These are phyloP conservation scores for Acanthosepion esculentum DNA, from an alignment of 2,888 invertebrate genomes.

Conservation along the genomic window DNA sequence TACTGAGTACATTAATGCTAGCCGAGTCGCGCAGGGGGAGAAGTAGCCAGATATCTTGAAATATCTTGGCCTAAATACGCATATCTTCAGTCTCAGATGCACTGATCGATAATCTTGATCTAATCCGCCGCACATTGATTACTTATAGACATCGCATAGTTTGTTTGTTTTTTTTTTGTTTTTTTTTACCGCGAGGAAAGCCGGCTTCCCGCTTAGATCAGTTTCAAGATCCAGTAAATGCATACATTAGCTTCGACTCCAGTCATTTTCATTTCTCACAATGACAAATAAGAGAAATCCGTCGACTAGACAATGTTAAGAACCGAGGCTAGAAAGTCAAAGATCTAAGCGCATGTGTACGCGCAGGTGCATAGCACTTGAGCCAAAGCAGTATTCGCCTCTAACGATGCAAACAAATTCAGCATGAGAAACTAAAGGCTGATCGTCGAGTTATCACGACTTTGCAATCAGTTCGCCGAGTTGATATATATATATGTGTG, in stretches of 20 bases:
- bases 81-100: neutral
- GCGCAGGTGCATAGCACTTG: neutral
- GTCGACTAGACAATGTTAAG: no score
- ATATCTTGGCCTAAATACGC: constrained; percentile 8
- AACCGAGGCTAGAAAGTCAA: no score
- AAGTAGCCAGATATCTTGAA: neutral
- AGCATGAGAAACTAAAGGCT: no score
- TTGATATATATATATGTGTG: no score
- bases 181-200: neutral
- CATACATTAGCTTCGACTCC: no score
- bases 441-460: no score
- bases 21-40: neutral
- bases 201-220: neutral
- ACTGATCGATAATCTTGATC: neutral
- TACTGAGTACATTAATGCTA: neutral
- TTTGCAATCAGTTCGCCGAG: no score
- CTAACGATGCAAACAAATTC: no score
- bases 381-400: no score
- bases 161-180: neutral
- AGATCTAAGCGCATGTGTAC: no score
- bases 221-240: neutral
- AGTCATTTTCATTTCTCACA: no score
- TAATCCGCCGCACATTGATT: neutral
- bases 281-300: no score
- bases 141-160: neutral